A percentile compares a stretch with the other conserved stretches of the same genome.
These are phyloP conservation scores for Patella depressa DNA, from an alignment of 2,888 invertebrate species.

Conservation along the genomic window DNA sequence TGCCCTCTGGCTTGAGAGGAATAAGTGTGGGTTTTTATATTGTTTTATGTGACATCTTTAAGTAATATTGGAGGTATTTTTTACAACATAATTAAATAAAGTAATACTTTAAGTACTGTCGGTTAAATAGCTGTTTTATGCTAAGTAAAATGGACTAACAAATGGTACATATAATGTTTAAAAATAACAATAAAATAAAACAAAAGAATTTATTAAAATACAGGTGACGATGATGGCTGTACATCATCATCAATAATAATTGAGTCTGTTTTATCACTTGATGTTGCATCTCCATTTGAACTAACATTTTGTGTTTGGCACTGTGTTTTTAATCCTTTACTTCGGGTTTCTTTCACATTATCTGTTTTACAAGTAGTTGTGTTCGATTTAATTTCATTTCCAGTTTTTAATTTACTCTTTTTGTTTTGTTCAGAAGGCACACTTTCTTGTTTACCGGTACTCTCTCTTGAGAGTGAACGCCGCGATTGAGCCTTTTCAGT, in stretches of 20 bases:
- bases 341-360: neutral
- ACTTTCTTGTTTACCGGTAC: neutral
- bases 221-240: neutral
- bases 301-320: neutral
- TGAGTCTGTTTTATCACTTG: neutral
- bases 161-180: too few species aligned
- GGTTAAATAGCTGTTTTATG: too few species aligned
- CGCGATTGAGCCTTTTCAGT: neutral
- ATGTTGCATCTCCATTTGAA: neutral
- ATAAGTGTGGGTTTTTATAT: too few species aligned
- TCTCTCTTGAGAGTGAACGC: neutral
- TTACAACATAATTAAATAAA: too few species aligned
- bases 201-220: neutral
- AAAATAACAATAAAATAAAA: too few species aligned
- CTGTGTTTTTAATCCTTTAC: neutral
- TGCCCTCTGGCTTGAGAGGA: too few species aligned
- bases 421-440: neutral
- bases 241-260: neutral
- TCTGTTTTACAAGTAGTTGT: too few species aligned
- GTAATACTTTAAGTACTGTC: too few species aligned
- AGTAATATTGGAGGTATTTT: too few species aligned
- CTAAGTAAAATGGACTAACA: too few species aligned
- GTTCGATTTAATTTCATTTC: neutral
- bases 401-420: neutral
- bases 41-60: too few species aligned